Base-by-base conservation (phyloP, 2,797 vertebrate genomes). In the Halcyon smyrnensis region DNA sequence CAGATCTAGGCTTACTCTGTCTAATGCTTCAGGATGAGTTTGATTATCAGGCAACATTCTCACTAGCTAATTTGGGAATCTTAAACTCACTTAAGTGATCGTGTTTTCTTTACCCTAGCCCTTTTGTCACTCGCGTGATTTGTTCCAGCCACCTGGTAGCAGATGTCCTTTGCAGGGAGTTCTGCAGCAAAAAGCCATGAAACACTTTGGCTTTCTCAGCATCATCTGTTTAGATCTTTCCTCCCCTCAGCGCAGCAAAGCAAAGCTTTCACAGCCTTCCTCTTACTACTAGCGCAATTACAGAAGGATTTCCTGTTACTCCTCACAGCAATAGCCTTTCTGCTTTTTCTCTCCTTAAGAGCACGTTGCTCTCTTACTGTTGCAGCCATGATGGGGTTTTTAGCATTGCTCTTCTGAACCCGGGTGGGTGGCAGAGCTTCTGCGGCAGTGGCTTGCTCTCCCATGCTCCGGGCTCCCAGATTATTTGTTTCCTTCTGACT, bases 231-330 rank as follows among this genome's bases (percentile, higher is more conserved):
- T 53, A 74, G 43, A 13, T 57, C 20, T 91, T 70, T 41, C 50
- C 73, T 80, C n/a, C 43, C 11, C 32, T 74, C 3, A 1, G 3
- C 0, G 0, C 57, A 89, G 77, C 63, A 90, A 46, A 84, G 28
- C 63, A 82, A 82, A 90, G 81, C 45, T 92, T 95, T 93, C 70
- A 79, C 63, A 74, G 89, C 81, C 86, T 95, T 95, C 81, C 93
- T 95, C 83, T 74, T 70, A 48, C 56, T 39, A 30, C 37, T 34
- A 64, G 25, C 45, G 68, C 65, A 89, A 50, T 64, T 90, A 70
- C 56, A 89, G 50, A 74, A 85, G 92, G 89, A 92, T 89, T 96
- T 97, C 92, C 93, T 87, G 78, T 77, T 51, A 56, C 81, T 83
- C n/a, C 41, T 85, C 32, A 32, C 39, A 60, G 86, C 43, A 67